These are phyloP conservation scores for Trinorchestia longiramus DNA, from an alignment of 1,140 invertebrate species.

Conservation along the genomic window DNA sequence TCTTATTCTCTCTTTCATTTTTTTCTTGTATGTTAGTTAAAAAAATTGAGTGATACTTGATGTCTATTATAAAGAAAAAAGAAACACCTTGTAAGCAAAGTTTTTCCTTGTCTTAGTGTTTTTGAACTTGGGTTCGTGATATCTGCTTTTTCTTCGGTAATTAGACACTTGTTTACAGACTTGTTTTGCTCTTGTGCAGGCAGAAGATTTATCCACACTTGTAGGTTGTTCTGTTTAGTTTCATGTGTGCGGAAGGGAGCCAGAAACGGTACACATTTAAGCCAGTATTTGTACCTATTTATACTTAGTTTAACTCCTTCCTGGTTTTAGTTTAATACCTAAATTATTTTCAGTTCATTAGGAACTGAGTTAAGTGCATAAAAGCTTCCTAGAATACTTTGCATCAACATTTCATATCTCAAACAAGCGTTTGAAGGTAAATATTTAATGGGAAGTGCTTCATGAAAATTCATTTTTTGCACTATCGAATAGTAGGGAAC, in stretches of 20 bases:
- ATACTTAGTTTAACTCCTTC: not conserved
- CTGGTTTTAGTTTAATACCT: not conserved
- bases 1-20: not conserved
- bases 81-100: not conserved
- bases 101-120: not conserved
- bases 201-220: not conserved
- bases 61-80: not conserved
- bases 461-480: too few species aligned
- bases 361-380: too few species aligned
- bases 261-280: too few species aligned
- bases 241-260: too few species aligned
- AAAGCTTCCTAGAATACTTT: not conserved
- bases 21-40: not conserved
- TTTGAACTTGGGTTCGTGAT: not conserved
- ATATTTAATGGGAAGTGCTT: too few species aligned
- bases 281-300: too few species aligned
- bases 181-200: not conserved
- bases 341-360: not conserved
- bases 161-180: not conserved
- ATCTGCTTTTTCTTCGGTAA: not conserved
- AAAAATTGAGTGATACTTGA: not conserved
- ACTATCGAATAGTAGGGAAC: too few species aligned
- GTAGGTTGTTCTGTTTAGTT: not conserved
- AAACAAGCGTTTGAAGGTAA: too few species aligned
- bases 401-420: not conserved